These are phyloP conservation scores for Clivina fossor DNA, from an alignment of 2,888 invertebrate genomes.

Conservation along the genomic window DNA sequence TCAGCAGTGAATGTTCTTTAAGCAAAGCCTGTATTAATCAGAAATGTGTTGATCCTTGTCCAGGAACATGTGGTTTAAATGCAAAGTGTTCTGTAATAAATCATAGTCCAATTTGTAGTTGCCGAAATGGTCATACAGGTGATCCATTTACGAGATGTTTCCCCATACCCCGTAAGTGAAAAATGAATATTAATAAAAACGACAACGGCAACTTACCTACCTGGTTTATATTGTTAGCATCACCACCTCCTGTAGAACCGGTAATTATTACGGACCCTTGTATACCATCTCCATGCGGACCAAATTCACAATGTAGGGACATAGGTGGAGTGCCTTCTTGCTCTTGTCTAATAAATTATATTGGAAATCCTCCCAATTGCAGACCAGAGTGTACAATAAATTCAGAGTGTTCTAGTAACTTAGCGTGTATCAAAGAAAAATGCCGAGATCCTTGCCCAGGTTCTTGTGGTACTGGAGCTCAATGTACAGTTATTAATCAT, in stretches of 20 bases:
- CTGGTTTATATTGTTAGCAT: slow-evolving; percentile 38
- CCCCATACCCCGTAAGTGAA: slow-evolving; percentile 44
- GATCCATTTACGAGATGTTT: slow-evolving; percentile 58
- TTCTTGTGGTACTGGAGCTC: slow-evolving; percentile 66
- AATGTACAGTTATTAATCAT: slow-evolving; percentile 68
- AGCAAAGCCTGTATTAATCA: slow-evolving; percentile 67
- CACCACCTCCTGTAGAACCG: slow-evolving; percentile 42
- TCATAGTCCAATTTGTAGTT: slow-evolving; percentile 73
- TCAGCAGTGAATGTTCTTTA: slow-evolving; percentile 65
- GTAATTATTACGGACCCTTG: slow-evolving; percentile 62
- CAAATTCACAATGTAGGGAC: slow-evolving; percentile 64
- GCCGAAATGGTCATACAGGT: slow-evolving; percentile 66
- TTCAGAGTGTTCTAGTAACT: slow-evolving; percentile 69
- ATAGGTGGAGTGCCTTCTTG: slow-evolving; percentile 65
- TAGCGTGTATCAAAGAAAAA: slow-evolving; percentile 72
- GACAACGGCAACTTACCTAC: neutral
- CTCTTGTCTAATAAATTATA: slow-evolving; percentile 64
- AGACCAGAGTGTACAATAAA: slow-evolving; percentile 73
- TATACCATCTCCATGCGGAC: slow-evolving; percentile 70
- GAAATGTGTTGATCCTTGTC: slow-evolving; percentile 71
- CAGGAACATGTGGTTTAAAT: slow-evolving; percentile 67
- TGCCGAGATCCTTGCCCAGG: slow-evolving; percentile 75
- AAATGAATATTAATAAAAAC: slow-evolving; percentile 4
- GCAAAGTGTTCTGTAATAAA: slow-evolving; percentile 69
- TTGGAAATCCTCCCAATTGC: slow-evolving; percentile 73